Percentiles rank a stretch among this genome's conserved stretches.
phyloP scores from a whole-genome alignment of 2,797 vertebrate species.

The Esox lucius region DNA sequence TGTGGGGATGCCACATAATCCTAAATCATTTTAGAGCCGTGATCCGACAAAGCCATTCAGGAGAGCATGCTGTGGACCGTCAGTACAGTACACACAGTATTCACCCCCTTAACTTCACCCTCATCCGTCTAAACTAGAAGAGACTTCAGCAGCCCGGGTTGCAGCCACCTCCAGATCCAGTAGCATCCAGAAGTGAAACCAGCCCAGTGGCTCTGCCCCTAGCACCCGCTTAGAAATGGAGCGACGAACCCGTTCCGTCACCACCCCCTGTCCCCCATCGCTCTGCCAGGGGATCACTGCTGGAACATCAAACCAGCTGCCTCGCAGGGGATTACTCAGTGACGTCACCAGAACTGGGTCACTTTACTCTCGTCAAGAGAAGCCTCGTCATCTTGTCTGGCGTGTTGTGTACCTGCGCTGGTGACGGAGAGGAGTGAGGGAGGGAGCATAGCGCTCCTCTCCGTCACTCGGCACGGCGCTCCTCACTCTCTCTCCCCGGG shows the following conservation, averaged over 20 bases:
- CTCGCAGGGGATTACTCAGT: constrained; percentile 1
- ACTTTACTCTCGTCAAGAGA: constrained; percentile 35
- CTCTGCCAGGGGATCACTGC: background rate
- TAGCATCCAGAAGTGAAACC: too few relatives aligned
- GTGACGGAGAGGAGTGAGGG: background rate
- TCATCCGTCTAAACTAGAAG: background rate
- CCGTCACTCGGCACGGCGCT: background rate
- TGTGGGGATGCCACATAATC: background rate
- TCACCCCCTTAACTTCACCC: background rate
- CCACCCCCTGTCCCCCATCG: background rate
- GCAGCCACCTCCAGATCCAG: too few relatives aligned
- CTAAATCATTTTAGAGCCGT: background rate
- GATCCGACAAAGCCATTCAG: background rate
- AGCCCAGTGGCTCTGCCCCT: too few relatives aligned
- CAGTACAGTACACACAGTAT: too few relatives aligned
- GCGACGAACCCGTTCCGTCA: too few relatives aligned
- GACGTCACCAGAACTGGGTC: constrained; percentile 37
- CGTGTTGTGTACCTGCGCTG: background rate
- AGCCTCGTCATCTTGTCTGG: constrained; percentile 20
- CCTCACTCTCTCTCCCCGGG: constrained; percentile 21
- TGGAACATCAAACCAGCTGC: background rate
- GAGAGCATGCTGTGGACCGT: too few relatives aligned
- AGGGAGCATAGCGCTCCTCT: background rate
- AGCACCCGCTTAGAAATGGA: too few relatives aligned
- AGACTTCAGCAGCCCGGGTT: background rate